Conservation (phyloP, 1,140 invertebrate genomes). For the Hylaeus anthracinus region DNA sequence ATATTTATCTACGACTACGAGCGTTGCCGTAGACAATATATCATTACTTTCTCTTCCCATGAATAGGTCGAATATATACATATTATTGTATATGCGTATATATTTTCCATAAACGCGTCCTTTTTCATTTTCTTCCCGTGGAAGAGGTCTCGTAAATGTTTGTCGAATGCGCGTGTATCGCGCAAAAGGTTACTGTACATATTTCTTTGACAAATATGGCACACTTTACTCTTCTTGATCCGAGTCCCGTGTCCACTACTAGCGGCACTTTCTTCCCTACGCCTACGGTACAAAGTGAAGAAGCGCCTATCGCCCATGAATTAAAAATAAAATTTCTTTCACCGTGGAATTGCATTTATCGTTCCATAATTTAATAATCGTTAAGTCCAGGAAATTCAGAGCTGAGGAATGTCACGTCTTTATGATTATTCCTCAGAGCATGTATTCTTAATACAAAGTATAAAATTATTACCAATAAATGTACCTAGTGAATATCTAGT, state of each 20-base stretch:
- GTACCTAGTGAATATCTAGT: too few relatives aligned
- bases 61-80: constrained; percentile 21
- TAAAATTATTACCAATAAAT: too few relatives aligned
- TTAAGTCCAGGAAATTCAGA: too few relatives aligned
- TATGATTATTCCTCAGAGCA: too few relatives aligned
- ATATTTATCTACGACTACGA: constrained; percentile 9
- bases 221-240: constrained; percentile 35
- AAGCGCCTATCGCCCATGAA: not conserved
- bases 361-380: too few relatives aligned
- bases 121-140: constrained; percentile 48
- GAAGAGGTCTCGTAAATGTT: constrained; percentile 26
- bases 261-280: not conserved
- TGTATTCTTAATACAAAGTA: too few relatives aligned
- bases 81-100: constrained; percentile 7
- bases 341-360: not conserved
- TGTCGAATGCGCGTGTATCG: constrained; percentile 39
- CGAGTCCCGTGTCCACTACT: not conserved
- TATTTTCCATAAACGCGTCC: constrained; percentile 44
- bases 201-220: constrained; percentile 36
- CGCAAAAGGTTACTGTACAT: constrained; percentile 43
- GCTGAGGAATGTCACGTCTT: too few relatives aligned
- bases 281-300: not conserved
- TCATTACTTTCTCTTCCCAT: constrained; percentile 31
- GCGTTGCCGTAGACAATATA: not conserved
- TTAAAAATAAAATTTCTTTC: not conserved